phyloP scores from a whole-genome alignment of 1,140 invertebrate genomes.

The Diorhabda carinulata region DNA sequence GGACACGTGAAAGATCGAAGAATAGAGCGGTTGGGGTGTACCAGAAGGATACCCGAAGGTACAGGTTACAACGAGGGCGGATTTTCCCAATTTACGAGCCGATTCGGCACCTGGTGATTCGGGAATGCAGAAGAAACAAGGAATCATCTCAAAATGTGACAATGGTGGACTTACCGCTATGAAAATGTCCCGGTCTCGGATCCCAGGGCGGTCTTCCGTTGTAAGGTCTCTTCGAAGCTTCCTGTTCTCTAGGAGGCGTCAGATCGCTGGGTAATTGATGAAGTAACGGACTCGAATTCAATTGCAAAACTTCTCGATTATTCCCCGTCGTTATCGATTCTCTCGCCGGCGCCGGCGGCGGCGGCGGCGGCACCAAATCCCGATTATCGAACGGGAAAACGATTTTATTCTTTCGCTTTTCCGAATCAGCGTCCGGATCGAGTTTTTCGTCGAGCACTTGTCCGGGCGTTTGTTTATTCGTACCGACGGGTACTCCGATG shows the following conservation, averaged over 20 bases:
- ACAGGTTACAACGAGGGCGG: no score
- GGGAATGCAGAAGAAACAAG: no score
- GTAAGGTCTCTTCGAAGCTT: slow-evolving; percentile 27
- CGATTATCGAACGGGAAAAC: slow-evolving; percentile 45
- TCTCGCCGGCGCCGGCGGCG: slow-evolving; percentile 22
- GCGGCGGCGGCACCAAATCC: slow-evolving; percentile 16
- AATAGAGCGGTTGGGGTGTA: no score
- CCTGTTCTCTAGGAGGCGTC: slow-evolving; percentile 43
- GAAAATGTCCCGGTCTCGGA: slow-evolving; percentile 46
- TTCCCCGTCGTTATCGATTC: slow-evolving; percentile 8
- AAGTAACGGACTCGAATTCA: slow-evolving; percentile 46
- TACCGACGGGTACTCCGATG: slow-evolving; percentile 40
- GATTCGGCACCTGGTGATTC: no score
- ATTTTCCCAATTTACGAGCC: no score
- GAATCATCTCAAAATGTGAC: no score
- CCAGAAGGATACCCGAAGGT: no score
- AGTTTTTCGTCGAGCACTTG: slow-evolving; percentile 46
- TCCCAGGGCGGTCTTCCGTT: slow-evolving; percentile 44
- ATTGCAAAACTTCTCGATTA: slow-evolving; percentile 40
- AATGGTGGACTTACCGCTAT: slow-evolving; percentile 30
- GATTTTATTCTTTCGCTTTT: slow-evolving; percentile 31
- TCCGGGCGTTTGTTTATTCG: slow-evolving; percentile 39
- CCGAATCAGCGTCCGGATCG: slow-evolving; percentile 31
- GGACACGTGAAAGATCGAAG: no score
- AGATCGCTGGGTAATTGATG: slow-evolving; percentile 46